Base-by-base conservation (phyloP, 2,888 invertebrate species). In the Sminthurides aquaticus region DNA sequence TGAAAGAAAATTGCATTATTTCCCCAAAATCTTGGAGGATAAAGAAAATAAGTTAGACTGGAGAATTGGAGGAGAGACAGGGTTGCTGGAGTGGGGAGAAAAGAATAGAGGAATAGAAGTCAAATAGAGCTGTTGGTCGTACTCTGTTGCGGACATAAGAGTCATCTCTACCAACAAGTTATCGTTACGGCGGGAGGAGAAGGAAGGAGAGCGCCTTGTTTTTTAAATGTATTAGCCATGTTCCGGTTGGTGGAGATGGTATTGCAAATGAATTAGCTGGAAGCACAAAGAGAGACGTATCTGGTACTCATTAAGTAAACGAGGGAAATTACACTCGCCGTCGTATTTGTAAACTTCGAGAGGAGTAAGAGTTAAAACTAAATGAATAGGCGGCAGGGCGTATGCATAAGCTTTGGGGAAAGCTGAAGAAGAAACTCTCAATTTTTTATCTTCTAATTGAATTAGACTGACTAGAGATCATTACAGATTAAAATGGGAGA, bases 391-490 rank as follows among this genome's bases (percentile, higher is more conserved):
- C 43, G 43, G 43, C 43, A 34, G 15, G 43, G 43, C 43, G 15
- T 34, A n/a, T n/a, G n/a, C n/a, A n/a, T n/a, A n/a, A n/a, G n/a
- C n/a, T n/a, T n/a, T n/a, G n/a, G 29, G 34, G 8, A 28, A 29
- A 2, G 52, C 20, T 22, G 60, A 28, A 62, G 59, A 29, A 58
- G 5, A 58, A 64, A 64, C 59, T 58, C 64, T 54, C 58, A 49
- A 58, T 66, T 67, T 68, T 68, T 68, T 65, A 69, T 67, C 69
- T 71, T 66, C 67, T 71, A 73, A 73, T 73, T 71, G 73, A 73
- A 73, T 73, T 71, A 73, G 73, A 71, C 70, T 69, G 65, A 71
- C 68, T 66, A 69, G 67, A 72, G 72, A 73, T 73, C 73, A 73
- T 71, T 73, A 70, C 70, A 71, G 73, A 73, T 73, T 73, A 73